Evolutionary conservation across 2,797 vertebrate species (phyloP).

Genomic region (Coregonus suidteri): DNA sequence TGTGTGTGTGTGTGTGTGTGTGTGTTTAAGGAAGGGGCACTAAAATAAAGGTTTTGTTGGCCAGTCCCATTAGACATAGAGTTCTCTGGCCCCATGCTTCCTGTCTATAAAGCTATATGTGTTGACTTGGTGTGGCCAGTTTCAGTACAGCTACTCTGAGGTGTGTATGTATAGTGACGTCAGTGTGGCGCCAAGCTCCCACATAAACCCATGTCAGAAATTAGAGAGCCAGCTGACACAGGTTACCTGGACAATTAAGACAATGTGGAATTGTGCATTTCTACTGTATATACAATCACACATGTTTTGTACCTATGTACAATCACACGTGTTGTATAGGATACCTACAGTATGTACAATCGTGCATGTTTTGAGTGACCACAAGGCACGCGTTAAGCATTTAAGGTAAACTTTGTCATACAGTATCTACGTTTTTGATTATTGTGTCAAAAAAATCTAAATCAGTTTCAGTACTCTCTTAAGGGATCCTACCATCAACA

Average conservation of each 20-base stretch:
- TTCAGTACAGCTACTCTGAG: background rate
- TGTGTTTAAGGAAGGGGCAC: too few species aligned
- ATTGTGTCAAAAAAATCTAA: background rate
- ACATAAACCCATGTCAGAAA: background rate
- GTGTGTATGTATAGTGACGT: background rate
- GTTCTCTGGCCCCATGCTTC: slow-evolving; percentile 5
- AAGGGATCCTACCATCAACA: background rate
- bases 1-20: background rate
- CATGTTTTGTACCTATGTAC: too few species aligned
- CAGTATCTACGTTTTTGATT: background rate
- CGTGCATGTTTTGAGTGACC: slow-evolving; percentile 1
- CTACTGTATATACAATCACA: too few species aligned
- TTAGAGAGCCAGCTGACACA: background rate
- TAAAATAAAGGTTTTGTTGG: too few species aligned
- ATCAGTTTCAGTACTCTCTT: slow-evolving; percentile 11
- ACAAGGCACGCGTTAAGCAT: background rate
- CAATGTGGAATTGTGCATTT: too few species aligned
- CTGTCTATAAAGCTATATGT: slow-evolving; percentile 7
- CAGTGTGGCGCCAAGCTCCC: background rate
- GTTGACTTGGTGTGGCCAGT: background rate
- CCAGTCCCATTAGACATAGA: background rate
- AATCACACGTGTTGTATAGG: too few species aligned
- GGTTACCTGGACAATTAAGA: background rate
- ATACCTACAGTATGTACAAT: background rate
- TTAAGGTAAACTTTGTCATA: background rate